Conservation (phyloP, 2,888 invertebrate genomes). For the Aleiodes leptofemur region DNA sequence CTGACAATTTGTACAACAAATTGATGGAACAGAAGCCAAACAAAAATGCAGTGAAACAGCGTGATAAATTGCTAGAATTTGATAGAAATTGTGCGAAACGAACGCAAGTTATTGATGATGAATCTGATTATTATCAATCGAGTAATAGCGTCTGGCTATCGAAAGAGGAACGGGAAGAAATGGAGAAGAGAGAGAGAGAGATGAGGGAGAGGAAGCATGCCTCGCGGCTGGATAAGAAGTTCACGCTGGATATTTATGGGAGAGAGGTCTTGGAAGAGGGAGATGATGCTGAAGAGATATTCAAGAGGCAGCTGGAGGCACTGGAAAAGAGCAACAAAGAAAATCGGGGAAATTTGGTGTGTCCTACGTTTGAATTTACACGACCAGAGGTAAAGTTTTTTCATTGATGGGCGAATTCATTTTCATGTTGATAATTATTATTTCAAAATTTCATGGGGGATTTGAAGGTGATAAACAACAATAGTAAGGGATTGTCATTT, state of each 20-base stretch:
- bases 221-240: constrained; percentile 81
- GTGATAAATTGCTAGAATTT: constrained; percentile 89
- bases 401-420: no score
- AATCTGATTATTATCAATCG: constrained; percentile 91
- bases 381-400: constrained; percentile 60
- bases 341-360: constrained; percentile 43
- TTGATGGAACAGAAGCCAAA: constrained; percentile 78
- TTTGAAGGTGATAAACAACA: no score
- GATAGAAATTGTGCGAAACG: constrained; percentile 87
- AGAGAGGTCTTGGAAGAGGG: constrained; percentile 63
- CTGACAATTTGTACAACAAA: constrained; percentile 82
- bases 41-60: constrained; percentile 84
- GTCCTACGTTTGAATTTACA: constrained; percentile 65
- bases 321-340: constrained; percentile 48
- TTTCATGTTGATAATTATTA: no score
- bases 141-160: constrained; percentile 90
- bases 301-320: constrained; percentile 33
- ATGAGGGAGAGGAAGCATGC: constrained; percentile 83
- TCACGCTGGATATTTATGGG: constrained; percentile 86
- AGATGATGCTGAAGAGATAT: constrained; percentile 59
- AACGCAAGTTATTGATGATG: constrained; percentile 92
- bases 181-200: constrained; percentile 82
- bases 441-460: no score
- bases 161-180: constrained; percentile 81
- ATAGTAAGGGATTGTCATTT: no score